phyloP scores from a whole-genome alignment of 2,888 invertebrate genomes.

The Brachyptera putata region DNA sequence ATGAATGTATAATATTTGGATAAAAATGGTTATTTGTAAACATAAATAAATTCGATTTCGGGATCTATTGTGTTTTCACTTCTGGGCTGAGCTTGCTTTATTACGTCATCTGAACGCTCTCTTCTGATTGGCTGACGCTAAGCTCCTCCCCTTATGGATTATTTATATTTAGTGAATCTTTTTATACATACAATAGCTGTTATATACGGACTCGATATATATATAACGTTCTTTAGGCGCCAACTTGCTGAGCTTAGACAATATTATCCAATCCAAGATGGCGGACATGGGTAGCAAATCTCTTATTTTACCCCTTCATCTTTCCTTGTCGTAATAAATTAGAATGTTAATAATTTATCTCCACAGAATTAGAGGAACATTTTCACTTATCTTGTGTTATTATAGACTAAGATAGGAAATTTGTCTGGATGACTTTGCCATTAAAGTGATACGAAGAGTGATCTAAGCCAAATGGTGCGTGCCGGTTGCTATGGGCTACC shows the following conservation, averaged over 20 bases:
- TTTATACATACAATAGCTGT: no score
- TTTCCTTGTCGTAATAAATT: no score
- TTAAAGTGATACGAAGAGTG: no score
- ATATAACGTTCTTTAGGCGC: constrained; percentile 1
- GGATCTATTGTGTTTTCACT: no score
- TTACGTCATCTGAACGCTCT: neutral
- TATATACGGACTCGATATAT: no score
- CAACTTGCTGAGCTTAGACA: neutral
- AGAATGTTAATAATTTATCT: neutral
- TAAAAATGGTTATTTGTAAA: neutral
- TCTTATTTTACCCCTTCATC: no score
- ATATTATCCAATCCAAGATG: constrained; percentile 9
- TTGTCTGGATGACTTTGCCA: no score
- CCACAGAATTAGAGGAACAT: neutral
- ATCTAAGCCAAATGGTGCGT: no score
- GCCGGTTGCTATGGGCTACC: no score
- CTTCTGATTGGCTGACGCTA: neutral
- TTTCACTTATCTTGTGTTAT: neutral
- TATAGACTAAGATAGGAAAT: neutral
- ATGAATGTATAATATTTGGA: no score
- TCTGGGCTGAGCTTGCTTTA: neutral
- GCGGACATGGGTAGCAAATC: neutral
- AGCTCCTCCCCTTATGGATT: neutral
- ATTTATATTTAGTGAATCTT: constrained; percentile 13
- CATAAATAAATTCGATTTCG: no score